Evolutionary conservation across 37 sponge, comb jelly and placozoan genomes (phyloP), one percentile per base, ranked within the genome.

Genomic region (Halichondria panicea): DNA sequence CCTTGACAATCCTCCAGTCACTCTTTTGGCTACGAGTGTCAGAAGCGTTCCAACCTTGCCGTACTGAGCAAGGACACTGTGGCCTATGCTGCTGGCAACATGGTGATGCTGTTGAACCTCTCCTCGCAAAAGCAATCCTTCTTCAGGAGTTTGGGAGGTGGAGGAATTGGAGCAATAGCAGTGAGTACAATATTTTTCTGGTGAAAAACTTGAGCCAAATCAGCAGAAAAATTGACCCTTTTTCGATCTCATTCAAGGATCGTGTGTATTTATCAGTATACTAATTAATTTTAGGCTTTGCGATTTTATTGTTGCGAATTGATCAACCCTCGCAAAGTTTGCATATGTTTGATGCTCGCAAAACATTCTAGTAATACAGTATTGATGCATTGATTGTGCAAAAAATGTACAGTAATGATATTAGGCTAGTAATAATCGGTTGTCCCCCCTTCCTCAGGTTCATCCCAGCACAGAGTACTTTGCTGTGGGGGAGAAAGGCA

Each of bases 401-500:
- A 52, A 52, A 52, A 52, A 19, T 19, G 19, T 52, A 52, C 19
- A 21, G 54, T 52, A 36, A 41, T 41, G n/a, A n/a, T 11, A 13
- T 32, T 35, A n/a, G n/a, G n/a, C n/a, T n/a, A n/a, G n/a, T n/a
- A n/a, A n/a, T n/a, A n/a, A n/a, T 24, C 56, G 28, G 22, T 40
- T 1, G 5, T 32, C 6, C 58, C 34, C 8, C 34, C 21, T 61
- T 39, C 37, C 38, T 3, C 75, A 94, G 95, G 92, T 91, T 22
- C 96, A 95, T 63, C 99, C 99, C 27, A 78, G 84, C 43, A 55
- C 62, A 22, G 32, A 77, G 57, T 95, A 65, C 91, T 87, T 98
- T 75, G 99, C 99, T 3, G 99, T 98, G 8, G 99, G 92, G 12
- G 99, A 98, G 89, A 92, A 95, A 60, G 99, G 99, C 30, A 59